Evolutionary conservation across 2,113 vertebrate species (phyloP).

Genomic region (Lepisosteus oculatus): DNA sequence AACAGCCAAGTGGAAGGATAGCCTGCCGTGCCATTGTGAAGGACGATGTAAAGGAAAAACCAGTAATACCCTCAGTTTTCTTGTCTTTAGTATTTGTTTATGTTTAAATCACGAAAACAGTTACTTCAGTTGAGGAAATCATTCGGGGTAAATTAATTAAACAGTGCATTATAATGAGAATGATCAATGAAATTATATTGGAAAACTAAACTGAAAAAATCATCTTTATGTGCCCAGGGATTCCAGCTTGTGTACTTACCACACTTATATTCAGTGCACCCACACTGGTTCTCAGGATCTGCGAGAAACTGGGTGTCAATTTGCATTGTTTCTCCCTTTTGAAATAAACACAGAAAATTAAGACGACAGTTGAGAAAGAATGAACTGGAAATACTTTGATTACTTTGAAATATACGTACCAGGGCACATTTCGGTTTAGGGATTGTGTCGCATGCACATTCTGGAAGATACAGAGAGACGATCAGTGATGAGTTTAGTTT

Average conservation of each 20-base stretch:
- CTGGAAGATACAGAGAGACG: conserved; percentile 63
- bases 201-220: no score
- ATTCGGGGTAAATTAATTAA: background rate
- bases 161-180: background rate
- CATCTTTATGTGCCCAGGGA: no score
- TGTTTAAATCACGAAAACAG: no score
- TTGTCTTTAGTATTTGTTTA: no score
- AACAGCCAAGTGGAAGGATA: background rate
- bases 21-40: no score
- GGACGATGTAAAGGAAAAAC: no score
- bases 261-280: conserved; percentile 83
- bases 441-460: conserved; percentile 85
- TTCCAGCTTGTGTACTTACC: conserved; percentile 64
- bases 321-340: conserved; percentile 81
- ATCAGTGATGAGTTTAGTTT: background rate
- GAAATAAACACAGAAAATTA: conserved; percentile 23
- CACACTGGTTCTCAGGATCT: conserved; percentile 77
- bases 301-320: conserved; percentile 75
- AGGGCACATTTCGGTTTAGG: conserved; percentile 76
- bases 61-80: no score
- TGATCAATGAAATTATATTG: no score
- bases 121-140: background rate
- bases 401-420: conserved; percentile 63
- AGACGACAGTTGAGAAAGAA: background rate
- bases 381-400: no score